Percentiles rank a stretch among this genome's conserved stretches.
Conservation (phyloP, 2,113 vertebrate species). For the Hiodon alosoides region DNA sequence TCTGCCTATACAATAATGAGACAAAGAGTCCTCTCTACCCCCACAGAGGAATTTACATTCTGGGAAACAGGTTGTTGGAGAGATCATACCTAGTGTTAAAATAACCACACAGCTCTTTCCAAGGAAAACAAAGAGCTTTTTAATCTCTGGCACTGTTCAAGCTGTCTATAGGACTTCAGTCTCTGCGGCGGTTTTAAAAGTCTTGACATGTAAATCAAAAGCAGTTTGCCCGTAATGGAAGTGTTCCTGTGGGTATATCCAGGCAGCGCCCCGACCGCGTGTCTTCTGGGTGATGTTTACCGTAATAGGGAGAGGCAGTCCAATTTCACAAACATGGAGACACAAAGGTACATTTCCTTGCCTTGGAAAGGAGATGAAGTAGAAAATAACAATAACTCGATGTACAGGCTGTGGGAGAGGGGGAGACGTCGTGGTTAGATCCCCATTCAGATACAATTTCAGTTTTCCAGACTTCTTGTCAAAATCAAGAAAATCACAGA, state of each 20-base stretch:
- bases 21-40: slow-evolving; percentile 52
- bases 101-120: slow-evolving; percentile 33
- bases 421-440: slow-evolving; percentile 29
- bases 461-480: slow-evolving; percentile 60
- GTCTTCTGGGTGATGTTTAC: slow-evolving; percentile 69
- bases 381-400: slow-evolving; percentile 68
- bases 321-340: slow-evolving; percentile 69
- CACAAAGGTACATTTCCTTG: slow-evolving; percentile 58
- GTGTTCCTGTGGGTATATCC: slow-evolving; percentile 64
- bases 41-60: slow-evolving; percentile 73
- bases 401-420: slow-evolving; percentile 47
- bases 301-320: slow-evolving; percentile 74
- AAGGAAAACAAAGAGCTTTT: slow-evolving; percentile 22
- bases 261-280: slow-evolving; percentile 53
- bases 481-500: slow-evolving; percentile 60
- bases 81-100: slow-evolving; percentile 56
- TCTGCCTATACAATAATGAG: slow-evolving; percentile 25
- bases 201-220: slow-evolving; percentile 74
- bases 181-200: slow-evolving; percentile 66
- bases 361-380: slow-evolving; percentile 66
- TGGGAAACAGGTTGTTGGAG: slow-evolving; percentile 58
- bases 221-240: slow-evolving; percentile 68
- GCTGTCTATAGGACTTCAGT: slow-evolving; percentile 31
- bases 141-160: slow-evolving; percentile 21
- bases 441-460: slow-evolving; percentile 59